Base-by-base conservation (phyloP, 2,113 vertebrate species). In the Cyphomyrus discorhynchus region DNA sequence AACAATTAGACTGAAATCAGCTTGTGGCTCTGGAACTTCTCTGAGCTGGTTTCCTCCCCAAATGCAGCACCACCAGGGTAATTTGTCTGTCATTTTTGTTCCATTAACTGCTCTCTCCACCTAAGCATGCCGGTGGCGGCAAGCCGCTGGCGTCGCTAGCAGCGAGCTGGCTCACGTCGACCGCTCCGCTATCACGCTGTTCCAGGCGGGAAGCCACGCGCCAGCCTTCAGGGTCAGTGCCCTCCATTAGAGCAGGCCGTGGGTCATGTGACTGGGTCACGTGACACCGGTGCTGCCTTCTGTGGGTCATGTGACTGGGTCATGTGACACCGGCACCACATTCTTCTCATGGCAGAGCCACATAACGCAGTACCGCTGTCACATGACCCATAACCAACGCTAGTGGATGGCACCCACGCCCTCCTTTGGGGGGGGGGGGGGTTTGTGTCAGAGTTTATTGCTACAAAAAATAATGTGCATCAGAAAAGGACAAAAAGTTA, bases 21-120 rank as follows among this genome's bases (percentile, higher is more conserved):
- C 58, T 58, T 45, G 50, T 80, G 35, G 56, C 45, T 49, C 47
- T 56, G 24, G 53, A 52, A 70, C 83, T 85, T 87, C 42, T 77
- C 35, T 0, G 27, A 9, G 46, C 88, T 24, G 56, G 31, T 24
- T 77, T 49, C 52, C 31, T 52, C 56, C 89, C 66, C 50, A 77
- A 88, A 86, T 58, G 31, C 80, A 56, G 84, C 80, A 89, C 80
- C 82, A 88, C 49, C 62, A 42, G 88, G 49, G 42, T 77, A 87
- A 89, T 89, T 87, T 82, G 49, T 90, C 47, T 49, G 83, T 50
- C 83, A 50, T 89, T 88, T 70, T 83, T 56, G 91, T 90, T 46
- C 66, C 87, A 89, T 91, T 90, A 70, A 88, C 89, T 15, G 80
- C 49, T 90, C 49, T 52, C 46, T 84, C 42, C 52, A 82, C 42